Evolutionary conservation across 2,113 vertebrate genomes (phyloP).

Genomic region (Sinocyclocheilus anshuiensis): DNA sequence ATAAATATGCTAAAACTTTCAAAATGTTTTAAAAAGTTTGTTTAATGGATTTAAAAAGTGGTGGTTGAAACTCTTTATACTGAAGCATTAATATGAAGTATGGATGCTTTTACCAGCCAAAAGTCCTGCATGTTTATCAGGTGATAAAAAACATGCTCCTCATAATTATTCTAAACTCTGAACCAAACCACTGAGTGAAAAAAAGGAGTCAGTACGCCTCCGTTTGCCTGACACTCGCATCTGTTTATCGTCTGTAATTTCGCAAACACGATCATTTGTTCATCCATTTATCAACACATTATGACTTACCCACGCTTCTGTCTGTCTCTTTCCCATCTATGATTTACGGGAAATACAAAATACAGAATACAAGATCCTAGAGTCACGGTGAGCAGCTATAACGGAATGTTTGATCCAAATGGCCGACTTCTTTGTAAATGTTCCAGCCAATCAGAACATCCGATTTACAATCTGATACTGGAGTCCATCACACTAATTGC

Average conservation of each 20-base stretch:
- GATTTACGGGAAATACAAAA: neutral
- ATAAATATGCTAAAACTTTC: neutral
- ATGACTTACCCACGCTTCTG: neutral
- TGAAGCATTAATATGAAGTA: neutral
- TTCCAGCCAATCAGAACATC: neutral
- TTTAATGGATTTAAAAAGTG: neutral
- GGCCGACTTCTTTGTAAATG: neutral
- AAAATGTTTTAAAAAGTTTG: neutral
- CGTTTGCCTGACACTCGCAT: neutral
- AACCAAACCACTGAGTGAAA: neutral
- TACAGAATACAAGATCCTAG: neutral
- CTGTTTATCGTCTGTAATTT: neutral
- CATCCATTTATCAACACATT: neutral
- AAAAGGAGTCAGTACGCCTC: neutral
- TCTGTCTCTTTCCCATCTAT: neutral
- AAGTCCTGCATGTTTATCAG: neutral
- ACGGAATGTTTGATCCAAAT: conserved; percentile 3
- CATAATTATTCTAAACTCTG: neutral
- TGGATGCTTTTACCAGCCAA: neutral
- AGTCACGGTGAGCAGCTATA: neutral
- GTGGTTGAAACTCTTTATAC: neutral
- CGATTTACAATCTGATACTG: conserved; percentile 25
- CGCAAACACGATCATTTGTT: neutral
- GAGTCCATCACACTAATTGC: conserved; percentile 27
- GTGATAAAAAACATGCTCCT: neutral